These are phyloP conservation scores for Chloroclysta siterata DNA, from an alignment of 2,888 invertebrate genomes.

Conservation along the genomic window DNA sequence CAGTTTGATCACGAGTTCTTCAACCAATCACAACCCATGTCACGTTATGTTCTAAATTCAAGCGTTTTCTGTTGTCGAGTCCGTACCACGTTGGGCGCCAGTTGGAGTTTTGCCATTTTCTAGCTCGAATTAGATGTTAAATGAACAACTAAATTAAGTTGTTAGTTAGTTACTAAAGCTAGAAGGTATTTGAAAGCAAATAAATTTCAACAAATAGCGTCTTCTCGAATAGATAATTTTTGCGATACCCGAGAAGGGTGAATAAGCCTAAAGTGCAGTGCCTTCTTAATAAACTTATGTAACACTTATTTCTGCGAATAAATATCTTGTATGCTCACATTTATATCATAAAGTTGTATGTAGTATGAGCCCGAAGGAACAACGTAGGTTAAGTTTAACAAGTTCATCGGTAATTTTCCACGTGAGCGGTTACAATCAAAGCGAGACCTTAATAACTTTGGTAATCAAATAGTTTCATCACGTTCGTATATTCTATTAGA, in stretches of 20 bases:
- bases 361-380: too few relatives aligned
- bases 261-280: too few relatives aligned
- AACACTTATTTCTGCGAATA: too few relatives aligned
- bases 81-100: conserved; percentile 31
- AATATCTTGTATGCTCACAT: too few relatives aligned
- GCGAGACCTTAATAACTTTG: conserved; percentile 16
- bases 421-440: conserved; percentile 16
- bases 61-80: conserved; percentile 21
- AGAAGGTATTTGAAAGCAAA: too few relatives aligned
- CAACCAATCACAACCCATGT: conserved; percentile 12
- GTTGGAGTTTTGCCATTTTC: conserved; percentile 21
- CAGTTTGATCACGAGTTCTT: conserved; percentile 15
- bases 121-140: not conserved
- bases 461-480: conserved; percentile 12
- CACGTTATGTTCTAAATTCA: conserved; percentile 25
- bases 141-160: conserved; percentile 21
- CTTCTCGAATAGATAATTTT: too few relatives aligned
- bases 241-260: too few relatives aligned
- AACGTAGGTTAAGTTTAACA: not conserved
- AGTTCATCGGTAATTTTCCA: conserved; percentile 20
- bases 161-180: too few relatives aligned
- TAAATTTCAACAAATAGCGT: too few relatives aligned
- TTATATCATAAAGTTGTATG: too few relatives aligned
- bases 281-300: too few relatives aligned
- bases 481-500: not conserved